Evolutionary conservation across 2,888 invertebrate genomes (phyloP).

Genomic region (Aphodius granarius): DNA sequence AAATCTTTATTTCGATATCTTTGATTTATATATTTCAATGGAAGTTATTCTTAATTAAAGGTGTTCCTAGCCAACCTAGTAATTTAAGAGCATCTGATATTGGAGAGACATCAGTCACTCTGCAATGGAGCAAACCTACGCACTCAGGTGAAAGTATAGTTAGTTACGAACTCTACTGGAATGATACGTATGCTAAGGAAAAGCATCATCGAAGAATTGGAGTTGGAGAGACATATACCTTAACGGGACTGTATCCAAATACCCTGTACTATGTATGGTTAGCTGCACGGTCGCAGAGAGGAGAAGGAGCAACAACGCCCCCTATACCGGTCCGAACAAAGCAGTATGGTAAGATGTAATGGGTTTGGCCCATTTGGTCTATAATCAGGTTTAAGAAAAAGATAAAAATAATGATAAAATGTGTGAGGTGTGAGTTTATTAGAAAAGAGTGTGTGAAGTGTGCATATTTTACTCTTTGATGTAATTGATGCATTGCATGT

Average conservation of each 20-base stretch:
- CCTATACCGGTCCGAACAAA: conserved; percentile 93
- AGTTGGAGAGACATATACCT: conserved; percentile 81
- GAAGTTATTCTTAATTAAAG: conserved; percentile 49
- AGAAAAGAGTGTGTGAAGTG: conserved; percentile 22
- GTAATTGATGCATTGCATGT: conserved; percentile 53
- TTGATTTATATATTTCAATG: not conserved
- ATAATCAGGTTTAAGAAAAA: conserved; percentile 1
- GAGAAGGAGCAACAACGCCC: conserved; percentile 94
- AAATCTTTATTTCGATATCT: not conserved
- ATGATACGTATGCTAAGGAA: conserved; percentile 91
- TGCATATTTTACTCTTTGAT: conserved; percentile 27
- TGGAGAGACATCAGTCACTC: conserved; percentile 86
- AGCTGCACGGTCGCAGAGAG: conserved; percentile 89
- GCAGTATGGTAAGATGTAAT: conserved; percentile 88
- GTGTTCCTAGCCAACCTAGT: conserved; percentile 96
- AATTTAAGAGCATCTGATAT: conserved; percentile 84
- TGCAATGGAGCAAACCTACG: conserved; percentile 91
- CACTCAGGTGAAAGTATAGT: conserved; percentile 92
- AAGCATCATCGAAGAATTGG: conserved; percentile 83
- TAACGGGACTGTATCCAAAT: conserved; percentile 91
- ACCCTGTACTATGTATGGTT: conserved; percentile 97
- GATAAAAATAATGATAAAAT: conserved; percentile 10
- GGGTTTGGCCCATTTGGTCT: conserved; percentile 6
- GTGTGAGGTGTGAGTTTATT: conserved; percentile 18
- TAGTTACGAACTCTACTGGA: conserved; percentile 96